phyloP scores from a whole-genome alignment of 2,797 vertebrate species.

The Diplodus sargus region DNA sequence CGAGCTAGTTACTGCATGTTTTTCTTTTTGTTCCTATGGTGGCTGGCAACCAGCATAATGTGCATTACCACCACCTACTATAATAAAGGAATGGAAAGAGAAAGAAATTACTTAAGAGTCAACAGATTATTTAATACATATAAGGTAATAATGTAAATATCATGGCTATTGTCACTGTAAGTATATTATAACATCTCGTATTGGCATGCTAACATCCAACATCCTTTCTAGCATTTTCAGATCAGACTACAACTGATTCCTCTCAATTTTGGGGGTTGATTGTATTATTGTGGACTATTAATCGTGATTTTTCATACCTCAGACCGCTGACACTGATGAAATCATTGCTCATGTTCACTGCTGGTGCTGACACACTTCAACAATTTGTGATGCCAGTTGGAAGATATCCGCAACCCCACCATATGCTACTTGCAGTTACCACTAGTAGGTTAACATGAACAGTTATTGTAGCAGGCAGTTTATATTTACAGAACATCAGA shows the following conservation, averaged over 20 bases:
- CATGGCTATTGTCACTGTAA: too few relatives aligned
- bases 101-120: too few relatives aligned
- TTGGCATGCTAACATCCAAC: neutral
- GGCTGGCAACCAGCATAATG: too few relatives aligned
- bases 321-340: neutral
- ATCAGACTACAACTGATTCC: neutral
- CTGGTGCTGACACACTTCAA: constrained; percentile 5
- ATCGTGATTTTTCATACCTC: neutral
- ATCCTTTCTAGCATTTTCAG: neutral
- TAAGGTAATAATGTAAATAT: too few relatives aligned
- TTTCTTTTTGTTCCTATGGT: too few relatives aligned
- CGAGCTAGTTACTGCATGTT: neutral
- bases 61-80: too few relatives aligned
- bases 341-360: neutral
- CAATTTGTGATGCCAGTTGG: constrained; percentile 16
- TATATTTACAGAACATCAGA: constrained; percentile 37
- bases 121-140: too few relatives aligned
- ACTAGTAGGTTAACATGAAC: constrained; percentile 28
- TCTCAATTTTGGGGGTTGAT: neutral
- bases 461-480: constrained; percentile 42
- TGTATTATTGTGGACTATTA: neutral
- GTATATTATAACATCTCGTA: too few relatives aligned
- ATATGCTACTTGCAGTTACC: constrained; percentile 47
- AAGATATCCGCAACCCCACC: constrained; percentile 18
- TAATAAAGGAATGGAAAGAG: neutral